Evolutionary conservation across 2,888 invertebrate species (phyloP), one percentile per base, ranked within the genome.

Genomic region (Lepetodrilus schrolli): DNA sequence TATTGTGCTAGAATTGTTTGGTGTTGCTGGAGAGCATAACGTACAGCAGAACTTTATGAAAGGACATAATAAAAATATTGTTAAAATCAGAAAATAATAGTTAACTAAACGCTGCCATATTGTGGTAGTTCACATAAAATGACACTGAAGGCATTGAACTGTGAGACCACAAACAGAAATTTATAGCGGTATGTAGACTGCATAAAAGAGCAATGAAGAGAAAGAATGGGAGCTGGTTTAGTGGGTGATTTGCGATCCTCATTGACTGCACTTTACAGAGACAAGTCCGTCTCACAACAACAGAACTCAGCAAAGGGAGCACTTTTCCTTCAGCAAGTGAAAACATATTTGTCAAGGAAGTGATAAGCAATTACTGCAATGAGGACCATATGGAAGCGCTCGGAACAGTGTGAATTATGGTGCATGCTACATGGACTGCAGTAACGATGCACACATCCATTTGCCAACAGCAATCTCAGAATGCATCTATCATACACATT

Each of bases 301-400:
- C 43, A 43, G n/a, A 43, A 43, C 43, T 43, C 4, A 7, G 43
- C n/a, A n/a, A 10, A 23, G 50, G 26, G 21, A 23, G 17, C 26
- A 13, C 26, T 23, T 23, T 50, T 50, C 50, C 26, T 23, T 50
- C 50, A 50, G 21, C 50, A 50, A 50, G 50, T 23, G 50, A 50
- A 50, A 50, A 50, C 50, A 23, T 20, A 50, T 50, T 50, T 50
- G 50, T 50, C 50, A 43, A 43, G 43, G n/a, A 43, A 43, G 13
- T 13, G 43, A 43, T 43, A 43, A 43, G 43, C 43, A 43, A 43
- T 43, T 43, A 43, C 43, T 17, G 3, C 43, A 43, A 43, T 43
- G 43, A 8, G 17, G 17, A 43, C 13, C 43, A 43, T 17, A 43
- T 43, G 43, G 43, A 17, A 17, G 17, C 13, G 13, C n/a, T 17